Percentiles rank a stretch among this genome's conserved stretches.
Conservation (phyloP, 2,113 vertebrate genomes). For the Brachirus orientalis region DNA sequence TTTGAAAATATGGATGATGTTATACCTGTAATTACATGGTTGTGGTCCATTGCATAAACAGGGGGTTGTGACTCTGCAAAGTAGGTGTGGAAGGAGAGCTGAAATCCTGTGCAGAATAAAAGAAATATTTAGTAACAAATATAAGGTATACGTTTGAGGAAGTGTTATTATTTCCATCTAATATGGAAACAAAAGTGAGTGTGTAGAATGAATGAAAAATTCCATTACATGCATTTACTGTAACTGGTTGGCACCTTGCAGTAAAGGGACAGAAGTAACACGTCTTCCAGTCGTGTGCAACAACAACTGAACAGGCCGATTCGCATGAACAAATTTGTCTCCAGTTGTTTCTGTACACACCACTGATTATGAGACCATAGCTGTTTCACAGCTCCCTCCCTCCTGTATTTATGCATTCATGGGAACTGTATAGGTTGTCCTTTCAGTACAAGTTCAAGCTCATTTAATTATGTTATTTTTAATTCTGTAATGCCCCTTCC, state of each 20-base stretch:
- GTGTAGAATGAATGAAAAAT: not conserved
- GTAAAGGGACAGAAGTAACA: not conserved
- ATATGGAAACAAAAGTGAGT: no score
- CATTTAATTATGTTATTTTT: no score
- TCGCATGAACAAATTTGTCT: constrained; percentile 1
- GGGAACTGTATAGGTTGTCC: not conserved
- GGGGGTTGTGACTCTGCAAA: constrained; percentile 90
- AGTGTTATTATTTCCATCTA: no score
- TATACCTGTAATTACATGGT: constrained; percentile 89
- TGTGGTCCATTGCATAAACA: constrained; percentile 89
- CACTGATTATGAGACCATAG: constrained; percentile 6
- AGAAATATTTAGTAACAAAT: not conserved
- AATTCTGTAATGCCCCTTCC: no score
- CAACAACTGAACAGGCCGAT: not conserved
- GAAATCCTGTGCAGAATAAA: constrained; percentile 86
- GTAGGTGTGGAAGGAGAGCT: constrained; percentile 97
- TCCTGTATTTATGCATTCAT: not conserved
- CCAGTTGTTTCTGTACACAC: constrained; percentile 3
- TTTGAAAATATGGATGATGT: not conserved
- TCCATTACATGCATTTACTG: not conserved
- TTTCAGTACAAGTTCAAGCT: not conserved
- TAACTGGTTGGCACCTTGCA: no score
- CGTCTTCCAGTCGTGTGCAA: not conserved
- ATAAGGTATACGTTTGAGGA: no score
- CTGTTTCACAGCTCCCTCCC: not conserved